These are phyloP conservation scores for Plebejus melissa DNA, from an alignment of 2,888 invertebrate genomes.

Conservation along the genomic window DNA sequence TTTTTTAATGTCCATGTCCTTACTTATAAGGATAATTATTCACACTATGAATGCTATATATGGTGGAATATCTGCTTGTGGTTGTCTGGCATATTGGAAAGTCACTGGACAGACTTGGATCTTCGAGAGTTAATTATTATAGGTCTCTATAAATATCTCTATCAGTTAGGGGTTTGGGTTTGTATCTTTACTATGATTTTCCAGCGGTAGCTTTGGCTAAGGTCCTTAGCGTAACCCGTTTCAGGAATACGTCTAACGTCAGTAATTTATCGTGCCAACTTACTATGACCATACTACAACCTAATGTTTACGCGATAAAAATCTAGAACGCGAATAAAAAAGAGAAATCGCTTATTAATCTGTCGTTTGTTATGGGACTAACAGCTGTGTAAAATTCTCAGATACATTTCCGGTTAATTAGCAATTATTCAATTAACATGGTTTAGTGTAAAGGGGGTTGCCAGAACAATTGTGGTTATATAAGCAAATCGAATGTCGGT, in stretches of 20 bases:
- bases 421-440: constrained; percentile 33
- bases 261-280: background rate
- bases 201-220: background rate
- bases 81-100: too few species aligned
- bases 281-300: background rate
- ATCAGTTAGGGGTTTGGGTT: too few species aligned
- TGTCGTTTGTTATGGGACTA: constrained; percentile 21
- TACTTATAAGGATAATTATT: too few species aligned
- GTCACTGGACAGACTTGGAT: too few species aligned
- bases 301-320: background rate
- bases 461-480: constrained; percentile 48
- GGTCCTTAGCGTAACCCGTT: background rate
- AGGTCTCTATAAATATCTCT: too few species aligned
- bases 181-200: background rate
- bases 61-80: too few species aligned
- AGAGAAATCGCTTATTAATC: constrained; percentile 24
- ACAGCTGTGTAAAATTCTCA: constrained; percentile 13
- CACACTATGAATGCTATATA: too few species aligned
- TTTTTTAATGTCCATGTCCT: background rate
- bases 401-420: constrained; percentile 26
- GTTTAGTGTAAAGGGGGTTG: constrained; percentile 35
- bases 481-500: constrained; percentile 66
- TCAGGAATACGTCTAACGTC: background rate
- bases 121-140: too few species aligned
- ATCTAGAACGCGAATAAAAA: constrained; percentile 8